Percentiles rank a stretch among this genome's conserved stretches.
These are phyloP conservation scores for Centropristis striata DNA, from an alignment of 2,113 vertebrate species.

Conservation along the genomic window DNA sequence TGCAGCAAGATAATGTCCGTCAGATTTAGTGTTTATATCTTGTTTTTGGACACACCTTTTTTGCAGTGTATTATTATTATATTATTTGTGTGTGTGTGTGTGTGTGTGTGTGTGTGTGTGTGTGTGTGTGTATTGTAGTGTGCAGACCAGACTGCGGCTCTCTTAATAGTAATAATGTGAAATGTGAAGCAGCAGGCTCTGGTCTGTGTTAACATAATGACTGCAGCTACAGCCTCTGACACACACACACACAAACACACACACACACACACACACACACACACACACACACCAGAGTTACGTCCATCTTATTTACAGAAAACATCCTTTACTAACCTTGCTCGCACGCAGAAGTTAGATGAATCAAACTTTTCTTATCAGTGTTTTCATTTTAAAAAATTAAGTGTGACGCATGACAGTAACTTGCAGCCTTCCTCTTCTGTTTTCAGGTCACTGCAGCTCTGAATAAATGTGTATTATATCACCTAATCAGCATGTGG, in stretches of 20 bases:
- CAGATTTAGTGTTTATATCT: no score
- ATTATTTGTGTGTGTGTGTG: background rate
- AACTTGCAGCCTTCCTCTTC: no score
- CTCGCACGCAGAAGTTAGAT: background rate
- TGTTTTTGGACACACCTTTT: no score
- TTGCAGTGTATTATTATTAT: no score
- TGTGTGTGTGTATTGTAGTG: constrained; percentile 22
- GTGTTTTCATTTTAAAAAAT: background rate
- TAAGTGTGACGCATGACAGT: background rate
- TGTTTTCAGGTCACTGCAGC: background rate
- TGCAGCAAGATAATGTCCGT: no score
- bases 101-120: background rate
- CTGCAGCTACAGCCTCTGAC: constrained; percentile 68
- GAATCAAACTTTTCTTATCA: background rate
- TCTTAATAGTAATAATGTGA: constrained; percentile 77
- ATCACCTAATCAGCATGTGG: no score
- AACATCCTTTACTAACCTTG: background rate
- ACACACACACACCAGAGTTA: constrained; percentile 7
- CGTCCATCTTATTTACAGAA: background rate
- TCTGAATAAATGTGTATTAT: background rate
- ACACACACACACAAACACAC: constrained; percentile 28
- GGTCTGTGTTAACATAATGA: constrained; percentile 77
- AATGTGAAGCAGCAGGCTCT: constrained; percentile 74
- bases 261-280: constrained; percentile 23
- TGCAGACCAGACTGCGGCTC: constrained; percentile 40